Evolutionary conservation across 2,888 invertebrate species (phyloP).

Genomic region (Laothoe populi): DNA sequence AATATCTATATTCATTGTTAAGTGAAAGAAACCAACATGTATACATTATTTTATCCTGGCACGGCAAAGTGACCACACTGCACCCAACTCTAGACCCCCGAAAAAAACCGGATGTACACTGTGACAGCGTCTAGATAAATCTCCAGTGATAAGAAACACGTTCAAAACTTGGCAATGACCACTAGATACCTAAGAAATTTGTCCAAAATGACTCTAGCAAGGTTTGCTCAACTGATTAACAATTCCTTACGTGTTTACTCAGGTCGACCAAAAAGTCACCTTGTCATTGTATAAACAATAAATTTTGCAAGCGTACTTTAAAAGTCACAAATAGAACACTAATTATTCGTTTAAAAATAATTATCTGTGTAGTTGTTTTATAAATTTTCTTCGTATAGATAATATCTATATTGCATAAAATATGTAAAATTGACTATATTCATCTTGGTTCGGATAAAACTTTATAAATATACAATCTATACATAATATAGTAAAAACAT

Average conservation of each 20-base stretch:
- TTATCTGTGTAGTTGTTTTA: too few species aligned
- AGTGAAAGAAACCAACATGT: too few species aligned
- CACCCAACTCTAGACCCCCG: too few species aligned
- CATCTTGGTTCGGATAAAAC: too few species aligned
- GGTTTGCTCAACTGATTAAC: not conserved
- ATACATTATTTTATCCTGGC: too few species aligned
- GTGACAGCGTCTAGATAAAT: slow-evolving; percentile 10
- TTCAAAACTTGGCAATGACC: slow-evolving; percentile 8
- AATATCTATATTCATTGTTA: too few species aligned
- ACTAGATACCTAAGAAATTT: not conserved
- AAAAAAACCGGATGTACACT: not conserved
- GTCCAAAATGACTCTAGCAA: not conserved
- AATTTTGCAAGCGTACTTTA: not conserved
- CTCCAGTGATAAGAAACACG: not conserved
- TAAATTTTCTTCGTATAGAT: too few species aligned
- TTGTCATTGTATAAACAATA: slow-evolving; percentile 7
- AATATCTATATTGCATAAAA: too few species aligned
- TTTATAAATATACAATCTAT: too few species aligned
- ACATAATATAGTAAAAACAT: too few species aligned
- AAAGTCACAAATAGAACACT: not conserved
- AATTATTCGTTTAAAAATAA: not conserved
- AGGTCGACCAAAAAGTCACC: not conserved
- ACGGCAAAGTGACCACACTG: too few species aligned
- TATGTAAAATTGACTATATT: too few species aligned
- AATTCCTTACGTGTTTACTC: slow-evolving; percentile 3